A percentile compares a stretch with the other conserved stretches of the same genome.
Evolutionary conservation across 2,888 invertebrate species (phyloP).

Genomic region (Leptinotarsa rubiginosa): DNA sequence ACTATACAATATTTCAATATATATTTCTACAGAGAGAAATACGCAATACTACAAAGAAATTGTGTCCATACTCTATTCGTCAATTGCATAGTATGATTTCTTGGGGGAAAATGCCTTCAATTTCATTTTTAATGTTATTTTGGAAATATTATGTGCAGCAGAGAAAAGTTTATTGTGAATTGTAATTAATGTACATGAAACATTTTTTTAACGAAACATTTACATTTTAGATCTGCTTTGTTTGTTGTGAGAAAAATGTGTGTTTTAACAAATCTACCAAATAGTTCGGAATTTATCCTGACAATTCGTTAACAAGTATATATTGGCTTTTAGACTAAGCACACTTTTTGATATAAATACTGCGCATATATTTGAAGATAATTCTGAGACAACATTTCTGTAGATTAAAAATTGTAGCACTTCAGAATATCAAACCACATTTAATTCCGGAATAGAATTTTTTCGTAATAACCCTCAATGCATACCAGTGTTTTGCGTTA

Average conservation of each 20-base stretch:
- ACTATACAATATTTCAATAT: neutral
- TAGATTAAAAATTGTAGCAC: too few species aligned
- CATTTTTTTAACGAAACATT: neutral
- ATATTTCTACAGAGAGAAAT: neutral
- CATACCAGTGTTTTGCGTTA: too few species aligned
- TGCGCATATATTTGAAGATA: neutral
- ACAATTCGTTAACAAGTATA: neutral
- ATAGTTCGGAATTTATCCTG: neutral
- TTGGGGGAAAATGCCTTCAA: neutral
- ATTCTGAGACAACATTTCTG: neutral
- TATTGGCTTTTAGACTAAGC: neutral
- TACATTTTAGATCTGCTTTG: neutral
- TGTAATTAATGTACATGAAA: neutral
- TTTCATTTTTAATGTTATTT: neutral
- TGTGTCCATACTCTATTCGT: neutral
- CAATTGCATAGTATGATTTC: neutral
- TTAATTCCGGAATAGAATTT: too few species aligned
- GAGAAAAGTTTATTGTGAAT: neutral
- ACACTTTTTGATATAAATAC: neutral
- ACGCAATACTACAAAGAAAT: neutral
- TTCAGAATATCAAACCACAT: too few species aligned
- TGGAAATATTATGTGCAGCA: neutral
- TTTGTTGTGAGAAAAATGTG: neutral
- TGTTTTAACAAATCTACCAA: neutral
- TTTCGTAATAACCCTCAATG: too few species aligned